phyloP scores from a whole-genome alignment of 2,113 vertebrate genomes.

The Actinemys pallida region DNA sequence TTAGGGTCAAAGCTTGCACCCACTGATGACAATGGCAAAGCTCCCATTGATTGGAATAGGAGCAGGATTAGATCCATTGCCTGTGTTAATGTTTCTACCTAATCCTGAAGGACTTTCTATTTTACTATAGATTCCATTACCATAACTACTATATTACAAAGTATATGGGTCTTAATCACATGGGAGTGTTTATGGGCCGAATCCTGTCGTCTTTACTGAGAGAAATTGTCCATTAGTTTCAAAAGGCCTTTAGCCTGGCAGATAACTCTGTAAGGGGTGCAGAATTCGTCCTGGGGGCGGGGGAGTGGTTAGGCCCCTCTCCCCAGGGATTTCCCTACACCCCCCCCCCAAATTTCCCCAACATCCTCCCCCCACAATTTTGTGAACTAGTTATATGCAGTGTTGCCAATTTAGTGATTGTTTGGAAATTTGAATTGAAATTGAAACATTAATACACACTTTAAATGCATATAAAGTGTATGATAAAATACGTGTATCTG shows the following conservation, averaged over 20 bases:
- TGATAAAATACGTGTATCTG: too few relatives aligned
- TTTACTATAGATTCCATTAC: background rate
- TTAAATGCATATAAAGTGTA: too few relatives aligned
- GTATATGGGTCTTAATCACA: background rate
- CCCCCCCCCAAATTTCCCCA: too few relatives aligned
- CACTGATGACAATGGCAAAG: background rate
- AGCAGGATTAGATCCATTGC: background rate
- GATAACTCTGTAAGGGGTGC: background rate
- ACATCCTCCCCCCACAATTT: too few relatives aligned
- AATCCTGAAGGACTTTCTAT: background rate
- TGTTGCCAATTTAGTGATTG: too few relatives aligned
- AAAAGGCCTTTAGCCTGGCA: background rate
- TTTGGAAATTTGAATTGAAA: too few relatives aligned
- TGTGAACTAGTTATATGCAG: too few relatives aligned
- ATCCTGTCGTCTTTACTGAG: background rate
- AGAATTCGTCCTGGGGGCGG: background rate
- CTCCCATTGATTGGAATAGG: background rate
- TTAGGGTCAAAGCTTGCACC: background rate
- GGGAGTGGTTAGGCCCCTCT: background rate
- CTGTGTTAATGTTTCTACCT: background rate
- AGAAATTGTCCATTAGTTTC: background rate
- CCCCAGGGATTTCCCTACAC: too few relatives aligned
- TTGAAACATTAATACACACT: too few relatives aligned
- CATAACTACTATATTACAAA: background rate
- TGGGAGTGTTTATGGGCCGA: background rate